phyloP scores from a whole-genome alignment of 2,797 vertebrate genomes.

The Microchirus variegatus region DNA sequence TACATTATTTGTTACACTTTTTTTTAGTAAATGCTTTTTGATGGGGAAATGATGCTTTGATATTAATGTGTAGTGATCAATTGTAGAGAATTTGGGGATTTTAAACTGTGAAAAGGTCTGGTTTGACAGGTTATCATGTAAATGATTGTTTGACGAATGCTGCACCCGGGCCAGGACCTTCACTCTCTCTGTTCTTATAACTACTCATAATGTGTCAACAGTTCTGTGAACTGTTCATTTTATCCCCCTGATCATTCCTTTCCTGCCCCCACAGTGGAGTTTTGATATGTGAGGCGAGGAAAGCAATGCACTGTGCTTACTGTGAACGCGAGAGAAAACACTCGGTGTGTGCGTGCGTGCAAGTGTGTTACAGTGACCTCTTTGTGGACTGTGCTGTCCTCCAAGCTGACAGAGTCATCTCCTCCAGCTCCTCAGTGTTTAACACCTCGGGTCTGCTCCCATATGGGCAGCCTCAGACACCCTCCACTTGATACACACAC shows the following conservation, averaged over 20 bases:
- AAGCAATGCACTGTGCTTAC: slow-evolving; percentile 54
- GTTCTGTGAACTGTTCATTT: slow-evolving; percentile 70
- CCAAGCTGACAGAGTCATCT: slow-evolving; percentile 73
- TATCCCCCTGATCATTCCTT: slow-evolving; percentile 68
- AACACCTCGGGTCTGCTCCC: slow-evolving; percentile 67
- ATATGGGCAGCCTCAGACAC: slow-evolving; percentile 68
- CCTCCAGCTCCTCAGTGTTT: slow-evolving; percentile 67
- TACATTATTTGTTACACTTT: neutral
- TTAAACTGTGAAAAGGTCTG: no score
- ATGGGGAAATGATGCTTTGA: neutral
- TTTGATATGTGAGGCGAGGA: slow-evolving; percentile 70
- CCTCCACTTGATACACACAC: slow-evolving; percentile 42
- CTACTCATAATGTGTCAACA: slow-evolving; percentile 66
- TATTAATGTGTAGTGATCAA: neutral
- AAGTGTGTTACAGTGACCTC: slow-evolving; percentile 66
- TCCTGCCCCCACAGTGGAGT: slow-evolving; percentile 69
- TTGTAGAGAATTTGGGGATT: neutral
- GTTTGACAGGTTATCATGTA: neutral
- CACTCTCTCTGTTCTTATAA: slow-evolving; percentile 5
- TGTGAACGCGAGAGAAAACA: slow-evolving; percentile 7
- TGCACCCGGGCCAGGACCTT: slow-evolving; percentile 15
- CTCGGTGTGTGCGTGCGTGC: slow-evolving; percentile 17
- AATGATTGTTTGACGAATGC: neutral
- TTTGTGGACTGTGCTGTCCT: slow-evolving; percentile 65
- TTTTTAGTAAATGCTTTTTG: neutral